Base-by-base conservation (phyloP, 2,888 invertebrate species). In the Caprella mutica region DNA sequence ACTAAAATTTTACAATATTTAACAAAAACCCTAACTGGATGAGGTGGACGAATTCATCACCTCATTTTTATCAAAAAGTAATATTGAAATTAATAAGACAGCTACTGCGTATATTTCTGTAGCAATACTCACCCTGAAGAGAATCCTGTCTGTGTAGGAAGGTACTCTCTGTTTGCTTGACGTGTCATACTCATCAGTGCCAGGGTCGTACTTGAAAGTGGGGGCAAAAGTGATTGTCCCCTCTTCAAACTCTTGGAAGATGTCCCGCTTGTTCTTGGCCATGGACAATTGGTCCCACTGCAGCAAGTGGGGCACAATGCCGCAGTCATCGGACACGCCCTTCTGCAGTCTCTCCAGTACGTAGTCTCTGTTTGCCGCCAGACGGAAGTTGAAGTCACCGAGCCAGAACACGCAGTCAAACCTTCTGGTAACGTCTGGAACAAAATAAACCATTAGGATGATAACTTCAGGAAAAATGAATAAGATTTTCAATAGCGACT, bases 321-420 rank as follows among this genome's bases (percentile, higher is more conserved):
- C 73, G 80, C 52, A 77, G 77, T 46, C 80, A 76, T 65, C 82
- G 75, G n/a, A n/a, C 75, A 82, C 81, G 81, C 67, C 50, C 14
- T 59, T 51, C 46, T 65, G 56, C 24, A 68, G 52, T 27, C 59
- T 56, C 29, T 83, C 79, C 46, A 84, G 75, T 0, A 90, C 81
- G 65, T 86, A 85, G 40, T 84, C 82, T 59, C 90, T 77, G 0
- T 86, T 84, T 61, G 86, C 85, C 0, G 85, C 81, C 35, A 94
- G 75, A 42, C 96, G 82, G 71, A 96, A 96, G 75, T 96, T 96
- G 29, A 96, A 76, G 74, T 96, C 96, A 0, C 96, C 96, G 70
- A 86, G 86, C 91, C 94, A 93, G 72, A 93, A 93, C 0, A 93
- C 89, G 68, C 85, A 85, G 72, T 96, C 94, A 69, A 89, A 94